Evolutionary conservation across 2,888 invertebrate species (phyloP).

Genomic region (Dinocampus coccinellae): DNA sequence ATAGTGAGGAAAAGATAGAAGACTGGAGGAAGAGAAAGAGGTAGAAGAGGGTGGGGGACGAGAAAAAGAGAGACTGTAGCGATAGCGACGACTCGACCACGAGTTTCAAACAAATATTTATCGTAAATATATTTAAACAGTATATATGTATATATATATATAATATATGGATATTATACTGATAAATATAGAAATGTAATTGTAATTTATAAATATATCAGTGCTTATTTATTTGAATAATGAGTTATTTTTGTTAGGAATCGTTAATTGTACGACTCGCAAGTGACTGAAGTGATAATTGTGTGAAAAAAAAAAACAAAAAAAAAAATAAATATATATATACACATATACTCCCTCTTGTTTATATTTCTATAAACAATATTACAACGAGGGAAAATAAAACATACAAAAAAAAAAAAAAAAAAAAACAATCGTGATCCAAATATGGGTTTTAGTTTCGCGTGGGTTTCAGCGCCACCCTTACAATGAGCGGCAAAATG

Average conservation of each 20-base stretch:
- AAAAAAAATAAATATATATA: neutral
- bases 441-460: conserved; percentile 34
- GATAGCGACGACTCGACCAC: conserved; percentile 52
- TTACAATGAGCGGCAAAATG: conserved; percentile 59
- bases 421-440: neutral
- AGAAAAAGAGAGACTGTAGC: conserved; percentile 44
- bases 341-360: too few species aligned
- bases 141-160: too few species aligned
- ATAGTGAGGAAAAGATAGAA: too few species aligned
- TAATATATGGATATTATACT: too few species aligned
- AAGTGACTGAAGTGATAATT: neutral
- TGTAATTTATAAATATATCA: too few species aligned
- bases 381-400: neutral
- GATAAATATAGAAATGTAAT: too few species aligned
- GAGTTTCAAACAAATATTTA: conserved; percentile 37
- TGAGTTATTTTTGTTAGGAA: too few species aligned
- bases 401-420: neutral
- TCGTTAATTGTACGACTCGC: too few species aligned
- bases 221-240: too few species aligned
- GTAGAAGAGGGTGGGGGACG: too few species aligned
- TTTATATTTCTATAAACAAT: too few species aligned
- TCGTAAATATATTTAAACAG: neutral
- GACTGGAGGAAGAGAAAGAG: too few species aligned
- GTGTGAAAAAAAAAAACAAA: neutral
- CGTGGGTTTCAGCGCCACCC: conserved; percentile 64